A percentile compares a stretch with the other conserved stretches of the same genome.
phyloP scores from a whole-genome alignment of 2,797 vertebrate genomes.

The Chelon auratus region DNA sequence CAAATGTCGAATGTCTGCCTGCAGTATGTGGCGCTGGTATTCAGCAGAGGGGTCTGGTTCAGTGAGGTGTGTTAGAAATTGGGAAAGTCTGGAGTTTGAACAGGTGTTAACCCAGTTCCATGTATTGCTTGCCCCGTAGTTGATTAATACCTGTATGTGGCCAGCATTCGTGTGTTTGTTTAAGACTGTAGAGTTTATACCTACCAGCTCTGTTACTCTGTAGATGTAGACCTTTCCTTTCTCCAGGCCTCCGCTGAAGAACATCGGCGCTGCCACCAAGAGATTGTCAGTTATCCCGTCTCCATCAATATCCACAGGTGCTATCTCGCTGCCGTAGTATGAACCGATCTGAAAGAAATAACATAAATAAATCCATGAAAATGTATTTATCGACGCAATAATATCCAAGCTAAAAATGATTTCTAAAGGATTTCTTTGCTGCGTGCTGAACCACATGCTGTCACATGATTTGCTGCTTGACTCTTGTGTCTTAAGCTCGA shows the following conservation, averaged over 20 bases:
- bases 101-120: constrained; percentile 64
- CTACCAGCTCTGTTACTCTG: constrained; percentile 84
- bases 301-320: constrained; percentile 88
- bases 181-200: constrained; percentile 26
- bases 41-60: constrained; percentile 38
- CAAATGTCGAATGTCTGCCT: constrained; percentile 70
- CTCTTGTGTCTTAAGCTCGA: constrained; percentile 38
- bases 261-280: constrained; percentile 98
- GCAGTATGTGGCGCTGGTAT: constrained; percentile 47
- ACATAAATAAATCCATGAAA: not conserved
- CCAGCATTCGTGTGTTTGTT: constrained; percentile 15
- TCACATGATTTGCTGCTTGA: constrained; percentile 39
- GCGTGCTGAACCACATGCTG: constrained; percentile 23
- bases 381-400: not conserved
- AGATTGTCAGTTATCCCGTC: constrained; percentile 92
- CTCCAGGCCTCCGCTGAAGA: constrained; percentile 93
- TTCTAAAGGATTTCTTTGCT: not conserved
- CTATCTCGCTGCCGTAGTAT: constrained; percentile 97
- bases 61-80: constrained; percentile 46
- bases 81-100: constrained; percentile 55
- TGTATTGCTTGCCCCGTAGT: not conserved
- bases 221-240: constrained; percentile 95
- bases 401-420: too few species aligned
- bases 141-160: constrained; percentile 19
- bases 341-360: constrained; percentile 92